Conservation (phyloP, 2,113 vertebrate species). For the Salvelinus sp. region DNA sequence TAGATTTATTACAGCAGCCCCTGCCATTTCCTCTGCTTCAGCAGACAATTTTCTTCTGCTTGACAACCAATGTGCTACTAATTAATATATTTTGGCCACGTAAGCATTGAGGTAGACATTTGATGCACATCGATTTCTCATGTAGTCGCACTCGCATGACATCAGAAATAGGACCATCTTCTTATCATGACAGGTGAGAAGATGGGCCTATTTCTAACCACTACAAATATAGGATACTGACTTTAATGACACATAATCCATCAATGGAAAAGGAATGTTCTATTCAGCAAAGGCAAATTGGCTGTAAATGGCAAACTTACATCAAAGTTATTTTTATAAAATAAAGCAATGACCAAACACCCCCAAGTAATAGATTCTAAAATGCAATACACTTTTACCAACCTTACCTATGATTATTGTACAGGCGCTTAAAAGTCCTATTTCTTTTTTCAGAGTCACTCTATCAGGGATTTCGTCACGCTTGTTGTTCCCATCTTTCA, state of each 20-base stretch:
- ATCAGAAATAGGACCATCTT: background rate
- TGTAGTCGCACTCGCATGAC: background rate
- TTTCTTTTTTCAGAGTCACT: constrained; percentile 87
- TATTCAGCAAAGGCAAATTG: background rate
- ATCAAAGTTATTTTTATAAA: background rate
- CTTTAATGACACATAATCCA: background rate
- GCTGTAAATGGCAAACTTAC: background rate
- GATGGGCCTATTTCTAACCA: background rate
- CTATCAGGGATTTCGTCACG: constrained; percentile 63
- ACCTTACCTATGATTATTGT: constrained; percentile 88
- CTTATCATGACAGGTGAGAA: background rate
- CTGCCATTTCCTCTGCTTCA: constrained; percentile 44
- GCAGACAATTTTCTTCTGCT: constrained; percentile 45
- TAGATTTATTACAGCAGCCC: background rate
- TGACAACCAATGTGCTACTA: constrained; percentile 30
- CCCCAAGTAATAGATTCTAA: background rate
- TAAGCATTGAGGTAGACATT: constrained; percentile 25
- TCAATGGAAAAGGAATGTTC: background rate
- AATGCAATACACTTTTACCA: background rate
- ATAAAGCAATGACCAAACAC: background rate
- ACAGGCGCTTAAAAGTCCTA: constrained; percentile 85
- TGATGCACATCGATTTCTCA: background rate
- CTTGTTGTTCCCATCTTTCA: constrained; percentile 42
- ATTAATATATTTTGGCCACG: constrained; percentile 50
- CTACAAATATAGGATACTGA: background rate